phyloP scores from a whole-genome alignment of 2,797 vertebrate species.

The Sphenopsis melanotis region DNA sequence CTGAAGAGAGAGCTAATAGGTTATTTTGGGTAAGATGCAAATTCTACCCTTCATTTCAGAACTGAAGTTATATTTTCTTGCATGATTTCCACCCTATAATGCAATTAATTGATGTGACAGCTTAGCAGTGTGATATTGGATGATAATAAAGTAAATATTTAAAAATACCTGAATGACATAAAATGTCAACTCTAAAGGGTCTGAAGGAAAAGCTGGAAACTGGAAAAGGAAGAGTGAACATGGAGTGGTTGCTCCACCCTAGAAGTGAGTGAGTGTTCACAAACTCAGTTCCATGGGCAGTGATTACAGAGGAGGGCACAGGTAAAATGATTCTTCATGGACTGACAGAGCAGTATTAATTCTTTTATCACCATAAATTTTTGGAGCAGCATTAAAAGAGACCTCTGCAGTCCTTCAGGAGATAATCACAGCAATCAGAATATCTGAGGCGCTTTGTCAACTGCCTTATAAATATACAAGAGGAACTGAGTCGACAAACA shows the following conservation, averaged over 20 bases:
- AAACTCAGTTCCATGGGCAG: not conserved
- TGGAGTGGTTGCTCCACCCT: not conserved
- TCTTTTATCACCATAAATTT: not conserved
- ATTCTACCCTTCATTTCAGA: not conserved
- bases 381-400: not conserved
- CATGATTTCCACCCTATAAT: not conserved
- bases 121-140: not conserved
- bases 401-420: not conserved
- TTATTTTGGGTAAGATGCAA: not conserved
- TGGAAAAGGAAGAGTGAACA: not conserved
- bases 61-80: not conserved
- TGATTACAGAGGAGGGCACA: not conserved
- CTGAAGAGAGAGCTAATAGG: not conserved
- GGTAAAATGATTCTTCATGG: not conserved
- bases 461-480: slow-evolving; percentile 13
- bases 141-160: not conserved
- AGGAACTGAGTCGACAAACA: slow-evolving; percentile 9
- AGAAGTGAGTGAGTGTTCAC: not conserved
- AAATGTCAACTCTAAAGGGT: not conserved
- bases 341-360: not conserved
- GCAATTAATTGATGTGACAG: not conserved
- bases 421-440: not conserved
- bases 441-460: not conserved
- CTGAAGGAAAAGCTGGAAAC: not conserved
- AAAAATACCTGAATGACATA: not conserved